Evolutionary conservation across 2,888 invertebrate species (phyloP).

Genomic region (Drosophila fungiperda): DNA sequence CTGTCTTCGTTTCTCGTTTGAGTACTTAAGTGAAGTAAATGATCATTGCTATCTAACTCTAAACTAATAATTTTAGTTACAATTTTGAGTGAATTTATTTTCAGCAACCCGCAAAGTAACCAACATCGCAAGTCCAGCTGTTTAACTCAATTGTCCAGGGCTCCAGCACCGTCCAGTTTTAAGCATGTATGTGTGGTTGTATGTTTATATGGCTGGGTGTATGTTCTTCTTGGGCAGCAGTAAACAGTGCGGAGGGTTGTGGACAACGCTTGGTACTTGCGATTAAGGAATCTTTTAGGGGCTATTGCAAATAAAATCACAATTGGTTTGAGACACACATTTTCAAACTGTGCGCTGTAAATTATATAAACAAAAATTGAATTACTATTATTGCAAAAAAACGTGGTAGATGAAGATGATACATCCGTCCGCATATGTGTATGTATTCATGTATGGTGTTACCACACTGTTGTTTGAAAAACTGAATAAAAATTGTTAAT

Average conservation of each 20-base stretch:
- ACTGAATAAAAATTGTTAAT: conserved; percentile 1
- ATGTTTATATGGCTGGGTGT: background rate
- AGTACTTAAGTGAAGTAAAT: conserved; percentile 84
- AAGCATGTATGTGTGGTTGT: background rate
- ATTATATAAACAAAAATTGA: conserved; percentile 75
- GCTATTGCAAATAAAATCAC: conserved; percentile 82
- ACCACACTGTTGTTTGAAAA: background rate
- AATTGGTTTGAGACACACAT: conserved; percentile 74
- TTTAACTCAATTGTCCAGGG: conserved; percentile 20
- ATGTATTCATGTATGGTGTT: background rate
- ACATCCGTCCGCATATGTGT: conserved; percentile 7
- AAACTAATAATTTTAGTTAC: conserved; percentile 83
- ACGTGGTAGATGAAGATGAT: conserved; percentile 30
- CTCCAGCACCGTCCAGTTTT: conserved; percentile 8
- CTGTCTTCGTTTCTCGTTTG: conserved; percentile 73
- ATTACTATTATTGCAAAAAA: conserved; percentile 64
- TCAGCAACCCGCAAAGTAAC: conserved; percentile 66
- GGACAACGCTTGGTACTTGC: conserved; percentile 65
- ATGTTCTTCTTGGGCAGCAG: background rate
- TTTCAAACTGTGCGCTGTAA: conserved; percentile 78
- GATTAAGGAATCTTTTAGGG: conserved; percentile 69
- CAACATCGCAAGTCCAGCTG: conserved; percentile 63
- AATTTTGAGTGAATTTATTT: conserved; percentile 79
- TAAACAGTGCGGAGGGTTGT: conserved; percentile 14
- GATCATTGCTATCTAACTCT: conserved; percentile 85